Conservation (phyloP, 2,797 vertebrate genomes). For the Gymnothorax javanicus region DNA sequence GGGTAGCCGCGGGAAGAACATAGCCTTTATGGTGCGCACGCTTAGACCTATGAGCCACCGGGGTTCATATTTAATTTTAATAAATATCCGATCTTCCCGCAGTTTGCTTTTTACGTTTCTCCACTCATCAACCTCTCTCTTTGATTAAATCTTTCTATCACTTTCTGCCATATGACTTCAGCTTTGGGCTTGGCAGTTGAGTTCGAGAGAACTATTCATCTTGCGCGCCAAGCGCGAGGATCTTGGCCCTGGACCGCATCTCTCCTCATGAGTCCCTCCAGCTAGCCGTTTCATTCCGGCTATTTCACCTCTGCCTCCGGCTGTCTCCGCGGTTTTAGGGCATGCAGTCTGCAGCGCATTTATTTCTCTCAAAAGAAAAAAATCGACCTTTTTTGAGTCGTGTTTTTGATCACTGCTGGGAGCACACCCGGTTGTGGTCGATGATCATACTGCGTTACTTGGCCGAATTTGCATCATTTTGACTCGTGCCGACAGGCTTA, state of each 20-base stretch:
- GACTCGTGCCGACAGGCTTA: neutral
- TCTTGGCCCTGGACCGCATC: neutral
- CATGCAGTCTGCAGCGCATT: neutral
- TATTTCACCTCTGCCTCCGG: neutral
- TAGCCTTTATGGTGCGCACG: too few species aligned
- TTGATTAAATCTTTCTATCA: neutral
- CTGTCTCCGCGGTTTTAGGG: neutral
- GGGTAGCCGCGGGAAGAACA: too few species aligned
- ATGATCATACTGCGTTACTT: neutral
- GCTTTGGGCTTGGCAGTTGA: neutral
- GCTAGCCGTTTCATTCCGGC: neutral
- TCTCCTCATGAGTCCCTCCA: constrained; percentile 13
- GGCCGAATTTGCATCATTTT: neutral
- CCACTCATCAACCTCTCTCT: neutral
- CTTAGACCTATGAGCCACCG: too few species aligned
- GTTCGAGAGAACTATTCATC: neutral
- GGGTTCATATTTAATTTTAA: too few species aligned
- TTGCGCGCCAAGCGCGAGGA: constrained; percentile 20
- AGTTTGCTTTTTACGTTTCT: neutral
- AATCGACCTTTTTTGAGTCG: neutral
- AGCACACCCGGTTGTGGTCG: neutral
- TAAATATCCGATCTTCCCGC: too few species aligned
- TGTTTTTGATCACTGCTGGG: neutral
- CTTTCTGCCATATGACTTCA: neutral
- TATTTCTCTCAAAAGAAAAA: neutral